A percentile compares a stretch with the other conserved stretches of the same genome.
phyloP scores from a whole-genome alignment of 1,140 invertebrate species.

The Drosophila tristis region DNA sequence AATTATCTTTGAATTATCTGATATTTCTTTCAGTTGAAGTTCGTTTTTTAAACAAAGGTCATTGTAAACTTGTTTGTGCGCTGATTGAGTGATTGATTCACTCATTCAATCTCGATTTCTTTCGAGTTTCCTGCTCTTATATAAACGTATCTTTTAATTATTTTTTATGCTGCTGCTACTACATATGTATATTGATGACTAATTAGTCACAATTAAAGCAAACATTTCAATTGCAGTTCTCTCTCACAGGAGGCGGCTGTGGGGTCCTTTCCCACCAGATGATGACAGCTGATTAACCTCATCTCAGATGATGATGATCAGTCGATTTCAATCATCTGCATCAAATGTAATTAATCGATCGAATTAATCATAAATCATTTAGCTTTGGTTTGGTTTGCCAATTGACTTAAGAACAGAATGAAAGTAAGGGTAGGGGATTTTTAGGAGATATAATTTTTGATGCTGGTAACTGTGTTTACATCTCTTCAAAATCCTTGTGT shows the following conservation, averaged over 20 bases:
- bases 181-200: constrained; percentile 49
- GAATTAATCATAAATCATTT: constrained; percentile 20
- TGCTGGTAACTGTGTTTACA: too few species aligned
- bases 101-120: constrained; percentile 24
- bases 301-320: constrained; percentile 11
- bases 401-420: too few species aligned
- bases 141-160: constrained; percentile 57
- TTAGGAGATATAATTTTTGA: too few species aligned
- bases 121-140: constrained; percentile 48
- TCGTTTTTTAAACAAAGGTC: constrained; percentile 31
- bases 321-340: constrained; percentile 19
- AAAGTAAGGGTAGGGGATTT: background rate
- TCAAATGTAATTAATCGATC: constrained; percentile 8
- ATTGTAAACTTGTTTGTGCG: constrained; percentile 35
- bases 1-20: constrained; percentile 33
- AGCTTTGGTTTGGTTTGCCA: background rate
- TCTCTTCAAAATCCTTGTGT: constrained; percentile 89
- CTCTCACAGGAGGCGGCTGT: background rate
- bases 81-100: constrained; percentile 46
- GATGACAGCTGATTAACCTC: constrained; percentile 27
- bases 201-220: constrained; percentile 71
- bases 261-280: background rate
- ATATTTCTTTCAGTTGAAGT: background rate
- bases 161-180: constrained; percentile 52
- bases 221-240: constrained; percentile 50